Conservation (phyloP, 37 sponge, comb jelly and placozoan genomes). For the Axinella damicornis region DNA sequence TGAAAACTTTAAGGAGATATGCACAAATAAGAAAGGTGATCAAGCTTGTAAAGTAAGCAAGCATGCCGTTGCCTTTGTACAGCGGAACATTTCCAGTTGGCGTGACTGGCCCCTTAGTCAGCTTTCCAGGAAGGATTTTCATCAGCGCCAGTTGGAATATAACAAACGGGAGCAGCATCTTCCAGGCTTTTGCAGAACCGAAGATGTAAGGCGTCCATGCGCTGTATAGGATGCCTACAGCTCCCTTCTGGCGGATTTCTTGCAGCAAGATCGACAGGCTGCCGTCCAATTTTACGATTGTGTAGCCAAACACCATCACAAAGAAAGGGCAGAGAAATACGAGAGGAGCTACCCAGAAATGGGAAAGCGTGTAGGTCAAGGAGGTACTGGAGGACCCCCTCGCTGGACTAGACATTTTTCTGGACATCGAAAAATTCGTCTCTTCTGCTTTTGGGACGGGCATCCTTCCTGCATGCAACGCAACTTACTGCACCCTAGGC, state of each 20-base stretch:
- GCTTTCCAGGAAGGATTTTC: slow-evolving; percentile 63
- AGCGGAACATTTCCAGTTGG: slow-evolving; percentile 70
- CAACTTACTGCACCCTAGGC: too few relatives aligned
- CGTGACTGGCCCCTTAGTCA: slow-evolving; percentile 48
- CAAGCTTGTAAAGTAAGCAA: slow-evolving; percentile 44
- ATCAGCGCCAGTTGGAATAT: slow-evolving; percentile 71
- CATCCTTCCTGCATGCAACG: too few relatives aligned
- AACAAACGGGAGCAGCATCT: slow-evolving; percentile 42
- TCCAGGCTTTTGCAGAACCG: slow-evolving; percentile 59
- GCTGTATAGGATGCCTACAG: background rate
- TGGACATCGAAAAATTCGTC: too few relatives aligned
- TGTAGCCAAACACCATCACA: slow-evolving; percentile 69
- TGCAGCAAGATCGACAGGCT: slow-evolving; percentile 17
- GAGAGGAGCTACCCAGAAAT: slow-evolving; percentile 50
- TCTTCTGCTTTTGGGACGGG: too few relatives aligned
- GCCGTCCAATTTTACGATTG: slow-evolving; percentile 62
- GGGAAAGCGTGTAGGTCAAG: slow-evolving; percentile 46
- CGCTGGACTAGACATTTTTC: too few relatives aligned
- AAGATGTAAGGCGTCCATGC: slow-evolving; percentile 35
- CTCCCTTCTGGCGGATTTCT: slow-evolving; percentile 4
- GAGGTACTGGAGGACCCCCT: too few relatives aligned
- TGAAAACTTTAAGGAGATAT: slow-evolving; percentile 50
- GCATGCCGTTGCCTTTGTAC: slow-evolving; percentile 77
- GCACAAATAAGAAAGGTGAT: slow-evolving; percentile 30
- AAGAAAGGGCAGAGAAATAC: slow-evolving; percentile 62